phyloP scores from a whole-genome alignment of 2,113 vertebrate species.

The Gorsachius goisagi region DNA sequence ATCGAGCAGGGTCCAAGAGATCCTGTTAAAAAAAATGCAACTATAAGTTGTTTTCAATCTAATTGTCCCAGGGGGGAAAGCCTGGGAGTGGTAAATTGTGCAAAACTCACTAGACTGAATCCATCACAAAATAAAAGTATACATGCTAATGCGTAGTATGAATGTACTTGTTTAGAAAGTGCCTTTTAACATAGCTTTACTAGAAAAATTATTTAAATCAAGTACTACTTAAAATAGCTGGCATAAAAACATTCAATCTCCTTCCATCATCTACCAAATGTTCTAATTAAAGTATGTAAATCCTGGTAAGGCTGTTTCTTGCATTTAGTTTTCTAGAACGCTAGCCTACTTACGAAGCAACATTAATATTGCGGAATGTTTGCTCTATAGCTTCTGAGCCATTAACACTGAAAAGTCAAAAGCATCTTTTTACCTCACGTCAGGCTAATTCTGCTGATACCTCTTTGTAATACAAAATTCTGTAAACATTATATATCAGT shows the following conservation, averaged over 20 bases:
- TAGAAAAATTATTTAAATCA: background rate
- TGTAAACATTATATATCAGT: too few species aligned
- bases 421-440: background rate
- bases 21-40: slow-evolving; percentile 79
- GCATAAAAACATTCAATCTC: background rate
- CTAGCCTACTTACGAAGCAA: background rate
- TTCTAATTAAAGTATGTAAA: background rate
- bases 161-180: background rate
- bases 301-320: background rate
- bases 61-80: background rate
- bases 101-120: background rate
- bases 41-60: background rate
- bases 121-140: background rate
- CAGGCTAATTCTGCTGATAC: background rate
- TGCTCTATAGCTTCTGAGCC: background rate
- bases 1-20: slow-evolving; percentile 96
- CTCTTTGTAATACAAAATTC: background rate
- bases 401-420: background rate
- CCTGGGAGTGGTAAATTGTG: background rate
- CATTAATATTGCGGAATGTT: background rate
- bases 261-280: too few species aligned
- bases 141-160: rapidly evolving
- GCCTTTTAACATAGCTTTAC: background rate
- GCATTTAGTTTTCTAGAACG: background rate
- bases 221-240: background rate